Conservation (phyloP, 1,140 invertebrate genomes). For the Ceratina calcarata region DNA sequence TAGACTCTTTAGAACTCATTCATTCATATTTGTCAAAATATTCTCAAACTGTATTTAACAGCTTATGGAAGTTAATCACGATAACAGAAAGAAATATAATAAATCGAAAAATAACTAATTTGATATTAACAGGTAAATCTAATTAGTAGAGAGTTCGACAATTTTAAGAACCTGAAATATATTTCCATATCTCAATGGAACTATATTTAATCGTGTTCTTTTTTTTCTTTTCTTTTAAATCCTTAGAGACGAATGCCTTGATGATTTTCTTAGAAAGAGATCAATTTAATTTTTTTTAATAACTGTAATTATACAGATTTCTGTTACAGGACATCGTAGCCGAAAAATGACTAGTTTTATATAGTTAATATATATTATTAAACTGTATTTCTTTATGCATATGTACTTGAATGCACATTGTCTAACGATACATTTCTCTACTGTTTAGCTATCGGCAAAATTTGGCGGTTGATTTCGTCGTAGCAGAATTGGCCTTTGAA, state of each 20-base stretch:
- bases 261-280: neutral
- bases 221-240: neutral
- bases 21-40: neutral
- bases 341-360: constrained; percentile 57
- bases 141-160: constrained; percentile 2
- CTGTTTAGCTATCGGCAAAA: constrained; percentile 95
- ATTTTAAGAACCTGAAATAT: constrained; percentile 3
- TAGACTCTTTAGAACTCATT: constrained; percentile 43
- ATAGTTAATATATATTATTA: constrained; percentile 47
- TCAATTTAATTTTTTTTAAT: constrained; percentile 31
- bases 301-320: constrained; percentile 68
- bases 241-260: neutral
- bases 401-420: constrained; percentile 24
- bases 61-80: neutral
- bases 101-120: constrained; percentile 9
- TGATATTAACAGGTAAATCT: neutral
- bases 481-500: constrained; percentile 92
- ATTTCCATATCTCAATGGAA: constrained; percentile 10
- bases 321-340: constrained; percentile 77
- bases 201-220: neutral
- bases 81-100: constrained; percentile 1
- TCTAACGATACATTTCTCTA: constrained; percentile 78
- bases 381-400: constrained; percentile 39
- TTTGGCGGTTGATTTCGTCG: constrained; percentile 91
- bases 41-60: constrained; percentile 2